Evolutionary conservation across 2,888 invertebrate species (phyloP).

Genomic region (Drosophila multiciliata): DNA sequence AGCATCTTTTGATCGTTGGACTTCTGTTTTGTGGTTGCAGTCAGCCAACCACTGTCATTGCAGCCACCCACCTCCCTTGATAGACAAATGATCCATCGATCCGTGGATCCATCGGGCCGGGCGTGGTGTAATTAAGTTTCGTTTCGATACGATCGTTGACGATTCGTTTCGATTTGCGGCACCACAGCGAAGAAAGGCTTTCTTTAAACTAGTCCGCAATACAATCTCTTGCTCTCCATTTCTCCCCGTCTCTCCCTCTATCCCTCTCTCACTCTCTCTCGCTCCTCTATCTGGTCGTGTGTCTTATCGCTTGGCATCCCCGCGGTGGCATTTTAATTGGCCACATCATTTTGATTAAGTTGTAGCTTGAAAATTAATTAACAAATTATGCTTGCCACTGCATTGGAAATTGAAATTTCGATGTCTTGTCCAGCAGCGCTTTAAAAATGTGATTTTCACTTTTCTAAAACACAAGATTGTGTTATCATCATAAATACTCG

Average conservation of each 20-base stretch:
- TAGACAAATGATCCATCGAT: slow-evolving; percentile 33
- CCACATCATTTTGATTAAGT: slow-evolving; percentile 82
- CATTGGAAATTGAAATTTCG: slow-evolving; percentile 73
- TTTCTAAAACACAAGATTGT: slow-evolving; percentile 55
- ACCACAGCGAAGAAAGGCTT: slow-evolving; percentile 58
- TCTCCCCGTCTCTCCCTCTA: not conserved
- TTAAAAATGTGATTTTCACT: slow-evolving; percentile 74
- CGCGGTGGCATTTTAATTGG: slow-evolving; percentile 81
- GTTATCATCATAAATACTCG: slow-evolving; percentile 32
- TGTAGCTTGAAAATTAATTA: slow-evolving; percentile 81
- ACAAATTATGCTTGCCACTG: slow-evolving; percentile 77
- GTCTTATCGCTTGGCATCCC: slow-evolving; percentile 61
- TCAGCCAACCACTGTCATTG: slow-evolving; percentile 6
- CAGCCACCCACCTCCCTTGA: not conserved
- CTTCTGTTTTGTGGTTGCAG: slow-evolving; percentile 13
- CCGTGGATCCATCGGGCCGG: slow-evolving; percentile 35
- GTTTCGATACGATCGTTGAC: slow-evolving; percentile 20
- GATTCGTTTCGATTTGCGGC: slow-evolving; percentile 34
- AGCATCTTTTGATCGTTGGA: slow-evolving; percentile 23
- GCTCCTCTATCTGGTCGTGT: not conserved
- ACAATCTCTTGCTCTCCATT: slow-evolving; percentile 7
- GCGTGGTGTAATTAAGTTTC: slow-evolving; percentile 39
- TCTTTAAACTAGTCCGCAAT: slow-evolving; percentile 76
- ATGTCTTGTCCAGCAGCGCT: slow-evolving; percentile 43
- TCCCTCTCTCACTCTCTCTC: slow-evolving; percentile 3